Conservation (phyloP, 2,888 invertebrate species). For the Rotaria magnacalcarata region DNA sequence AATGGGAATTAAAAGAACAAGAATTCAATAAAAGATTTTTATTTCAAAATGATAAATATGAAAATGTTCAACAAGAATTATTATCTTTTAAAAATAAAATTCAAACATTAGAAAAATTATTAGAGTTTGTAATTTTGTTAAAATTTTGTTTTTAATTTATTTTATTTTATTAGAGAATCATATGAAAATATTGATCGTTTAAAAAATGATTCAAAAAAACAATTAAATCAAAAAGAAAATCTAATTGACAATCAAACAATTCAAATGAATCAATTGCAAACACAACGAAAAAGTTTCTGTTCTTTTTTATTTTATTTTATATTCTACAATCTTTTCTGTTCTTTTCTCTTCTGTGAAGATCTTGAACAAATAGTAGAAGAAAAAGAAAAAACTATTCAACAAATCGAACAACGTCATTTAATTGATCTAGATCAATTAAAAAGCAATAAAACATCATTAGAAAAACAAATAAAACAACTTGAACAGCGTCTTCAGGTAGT, state of each 20-base stretch:
- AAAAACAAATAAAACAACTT: slow-evolving; percentile 9
- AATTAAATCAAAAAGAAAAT: neutral
- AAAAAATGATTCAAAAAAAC: neutral
- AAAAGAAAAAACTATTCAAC: neutral
- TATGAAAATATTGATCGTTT: neutral
- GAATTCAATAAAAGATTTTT: neutral
- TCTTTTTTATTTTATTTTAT: neutral
- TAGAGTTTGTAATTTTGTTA: neutral
- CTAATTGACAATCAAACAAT: neutral
- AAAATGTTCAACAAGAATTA: neutral
- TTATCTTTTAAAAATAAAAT: neutral
- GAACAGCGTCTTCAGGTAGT: neutral
- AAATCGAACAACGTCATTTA: neutral
- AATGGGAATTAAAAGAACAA: slow-evolving; percentile 6
- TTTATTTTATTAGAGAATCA: neutral
- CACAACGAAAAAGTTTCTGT: neutral
- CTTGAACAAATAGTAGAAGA: neutral
- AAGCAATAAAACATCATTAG: neutral
- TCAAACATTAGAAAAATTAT: neutral
- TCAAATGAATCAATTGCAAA: neutral
- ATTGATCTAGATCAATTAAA: neutral
- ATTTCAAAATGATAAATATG: neutral
- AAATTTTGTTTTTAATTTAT: neutral
- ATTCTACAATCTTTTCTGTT: neutral
- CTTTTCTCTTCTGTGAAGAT: neutral